These are phyloP conservation scores for Lepilemur septentrionalis DNA, from an alignment of 2,797 vertebrate genomes.

Conservation along the genomic window DNA sequence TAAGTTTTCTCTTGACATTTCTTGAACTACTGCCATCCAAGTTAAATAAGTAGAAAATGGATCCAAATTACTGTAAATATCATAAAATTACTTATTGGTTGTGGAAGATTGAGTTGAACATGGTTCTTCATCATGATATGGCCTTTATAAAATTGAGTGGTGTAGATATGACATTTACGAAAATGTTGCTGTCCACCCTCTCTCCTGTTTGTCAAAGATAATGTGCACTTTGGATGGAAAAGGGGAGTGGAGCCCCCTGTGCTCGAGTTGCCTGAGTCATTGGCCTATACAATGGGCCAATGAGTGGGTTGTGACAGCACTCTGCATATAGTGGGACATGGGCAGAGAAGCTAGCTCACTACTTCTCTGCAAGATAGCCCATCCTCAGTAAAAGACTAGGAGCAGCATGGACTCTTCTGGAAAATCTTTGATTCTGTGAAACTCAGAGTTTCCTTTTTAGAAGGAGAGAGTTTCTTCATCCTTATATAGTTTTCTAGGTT, in stretches of 20 bases:
- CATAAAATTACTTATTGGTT: neutral
- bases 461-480: neutral
- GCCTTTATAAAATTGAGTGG: neutral
- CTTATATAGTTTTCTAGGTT: neutral
- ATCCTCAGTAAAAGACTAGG: neutral
- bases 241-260: neutral
- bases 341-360: no score
- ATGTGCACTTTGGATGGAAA: neutral
- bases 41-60: neutral
- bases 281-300: fast-evolving
- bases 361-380: fast-evolving
- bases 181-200: neutral
- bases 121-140: neutral
- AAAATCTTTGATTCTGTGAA: neutral
- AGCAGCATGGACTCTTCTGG: neutral
- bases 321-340: neutral
- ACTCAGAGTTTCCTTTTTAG: neutral
- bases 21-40: neutral
- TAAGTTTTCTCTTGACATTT: neutral
- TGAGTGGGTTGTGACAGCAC: no score
- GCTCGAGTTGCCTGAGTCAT: neutral
- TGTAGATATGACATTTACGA: neutral
- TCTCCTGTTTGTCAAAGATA: neutral
- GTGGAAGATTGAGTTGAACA: neutral
- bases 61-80: neutral